Conservation (phyloP, 2,113 vertebrate species). For the Pangasianodon hypophthalmus region DNA sequence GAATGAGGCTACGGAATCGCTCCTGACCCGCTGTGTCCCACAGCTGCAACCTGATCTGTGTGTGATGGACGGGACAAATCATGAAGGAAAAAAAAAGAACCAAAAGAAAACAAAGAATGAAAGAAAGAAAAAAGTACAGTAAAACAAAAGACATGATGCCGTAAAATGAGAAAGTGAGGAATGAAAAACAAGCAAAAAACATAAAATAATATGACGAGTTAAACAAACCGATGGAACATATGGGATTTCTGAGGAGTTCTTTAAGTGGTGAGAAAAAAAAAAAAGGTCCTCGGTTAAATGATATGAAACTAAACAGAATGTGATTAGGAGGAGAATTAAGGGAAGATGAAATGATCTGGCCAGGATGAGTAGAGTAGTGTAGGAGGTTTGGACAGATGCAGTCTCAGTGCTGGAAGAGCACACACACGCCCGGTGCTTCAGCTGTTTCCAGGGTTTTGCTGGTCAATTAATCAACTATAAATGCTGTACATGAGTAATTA, state of each 20-base stretch:
- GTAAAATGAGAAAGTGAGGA: constrained; percentile 44
- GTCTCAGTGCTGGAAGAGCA: neutral
- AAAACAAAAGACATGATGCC: constrained; percentile 55
- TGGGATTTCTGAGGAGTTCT: neutral
- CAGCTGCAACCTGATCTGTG: constrained; percentile 97
- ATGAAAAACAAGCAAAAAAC: neutral
- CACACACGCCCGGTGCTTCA: neutral
- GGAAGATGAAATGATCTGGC: constrained; percentile 56
- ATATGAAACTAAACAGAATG: constrained; percentile 56
- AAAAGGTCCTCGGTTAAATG: constrained; percentile 54
- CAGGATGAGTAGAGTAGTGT: constrained; percentile 50
- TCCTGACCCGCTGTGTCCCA: constrained; percentile 99
- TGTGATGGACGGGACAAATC: constrained; percentile 70
- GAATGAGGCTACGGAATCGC: constrained; percentile 98
- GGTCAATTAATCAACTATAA: neutral
- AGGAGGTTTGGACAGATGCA: neutral
- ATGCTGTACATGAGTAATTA: neutral
- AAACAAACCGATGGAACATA: neutral
- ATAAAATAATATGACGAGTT: constrained; percentile 45
- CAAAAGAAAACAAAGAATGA: constrained; percentile 36
- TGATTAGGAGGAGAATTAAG: constrained; percentile 48
- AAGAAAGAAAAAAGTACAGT: constrained; percentile 34
- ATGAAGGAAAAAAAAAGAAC: constrained; percentile 68
- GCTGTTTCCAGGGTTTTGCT: neutral
- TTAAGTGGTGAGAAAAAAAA: neutral